These are phyloP conservation scores for Channa striata DNA, from an alignment of 2,797 vertebrate genomes.

Conservation along the genomic window DNA sequence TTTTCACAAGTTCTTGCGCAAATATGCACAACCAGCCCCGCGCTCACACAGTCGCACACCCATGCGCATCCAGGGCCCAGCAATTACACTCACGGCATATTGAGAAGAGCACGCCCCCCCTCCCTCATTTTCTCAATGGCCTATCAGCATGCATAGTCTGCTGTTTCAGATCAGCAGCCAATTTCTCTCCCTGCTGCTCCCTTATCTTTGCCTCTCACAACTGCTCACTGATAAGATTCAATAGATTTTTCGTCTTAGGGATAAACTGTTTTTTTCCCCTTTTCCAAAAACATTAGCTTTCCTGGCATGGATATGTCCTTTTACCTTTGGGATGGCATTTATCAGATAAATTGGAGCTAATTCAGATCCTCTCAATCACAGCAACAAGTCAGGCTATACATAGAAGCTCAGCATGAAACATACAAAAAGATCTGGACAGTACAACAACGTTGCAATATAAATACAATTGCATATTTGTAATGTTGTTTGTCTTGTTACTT, in stretches of 20 bases:
- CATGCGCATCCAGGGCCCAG: constrained; percentile 25
- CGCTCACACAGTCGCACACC: constrained; percentile 23
- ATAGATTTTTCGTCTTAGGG: constrained; percentile 68
- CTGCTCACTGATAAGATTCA: constrained; percentile 73
- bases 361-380: constrained; percentile 29
- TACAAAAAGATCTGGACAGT: not conserved
- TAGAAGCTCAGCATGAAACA: not conserved
- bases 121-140: constrained; percentile 28
- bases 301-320: constrained; percentile 50
- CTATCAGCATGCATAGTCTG: constrained; percentile 36
- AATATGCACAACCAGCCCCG: constrained; percentile 11
- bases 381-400: constrained; percentile 41
- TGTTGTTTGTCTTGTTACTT: no score
- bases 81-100: constrained; percentile 49
- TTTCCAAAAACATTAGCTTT: constrained; percentile 58
- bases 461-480: not conserved
- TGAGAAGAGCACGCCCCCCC: constrained; percentile 29
- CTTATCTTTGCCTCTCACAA: constrained; percentile 76
- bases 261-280: constrained; percentile 62
- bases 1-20: constrained; percentile 12
- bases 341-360: constrained; percentile 13
- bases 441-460: not conserved
- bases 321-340: constrained; percentile 35
- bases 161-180: constrained; percentile 60
- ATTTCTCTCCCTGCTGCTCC: constrained; percentile 60